Evolutionary conservation across 2,888 invertebrate genomes (phyloP), one percentile per base, ranked within the genome.

Genomic region (Netelia inedita): DNA sequence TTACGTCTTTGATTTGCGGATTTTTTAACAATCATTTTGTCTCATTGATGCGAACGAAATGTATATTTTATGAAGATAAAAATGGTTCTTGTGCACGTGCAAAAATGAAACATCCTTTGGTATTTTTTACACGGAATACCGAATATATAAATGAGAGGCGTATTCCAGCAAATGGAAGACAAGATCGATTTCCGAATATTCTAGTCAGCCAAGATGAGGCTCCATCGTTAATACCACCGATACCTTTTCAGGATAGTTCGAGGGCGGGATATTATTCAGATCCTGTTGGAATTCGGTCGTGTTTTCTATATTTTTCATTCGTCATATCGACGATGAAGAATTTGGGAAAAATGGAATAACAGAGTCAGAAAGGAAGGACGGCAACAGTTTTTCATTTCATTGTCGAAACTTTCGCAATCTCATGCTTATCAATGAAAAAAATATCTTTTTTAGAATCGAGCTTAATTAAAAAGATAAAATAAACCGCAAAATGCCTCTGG

Each of bases 101-200:
- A 6, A 28, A 28, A 2, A 28, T 28, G 28, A 28, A 28, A 28
- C 28, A 28, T 28, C 3, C 0, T 28, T 3, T 28, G 28, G 3
- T 28, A 5, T 28, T 28, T 28, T 28, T 28, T 28, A 46, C 14
- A 46, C 14, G 46, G 46, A 46, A 46, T 46, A 10, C 9, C 11
- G 11, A 10, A 46, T 46, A 68, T 11, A 19, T 21, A 55, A 28
- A 59, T 11, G 16, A 14, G 66, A 66, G n/a, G 66, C 9, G 35
- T 71, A 71, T 71, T 55, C 9, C 9, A 55, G 35, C n/a, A 11
- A 11, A 55, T 11, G 53, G 19, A 59, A 59, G 59, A 23, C 16
- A 59, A 28, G 76, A 76, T 76, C 76, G 76, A 76, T 68, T 68
- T 59, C 69, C 28, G 68, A 68, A 50, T 68, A 78, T 50, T 78